Evolutionary conservation across 2,888 invertebrate genomes (phyloP).

Genomic region (Agrotis segetum): DNA sequence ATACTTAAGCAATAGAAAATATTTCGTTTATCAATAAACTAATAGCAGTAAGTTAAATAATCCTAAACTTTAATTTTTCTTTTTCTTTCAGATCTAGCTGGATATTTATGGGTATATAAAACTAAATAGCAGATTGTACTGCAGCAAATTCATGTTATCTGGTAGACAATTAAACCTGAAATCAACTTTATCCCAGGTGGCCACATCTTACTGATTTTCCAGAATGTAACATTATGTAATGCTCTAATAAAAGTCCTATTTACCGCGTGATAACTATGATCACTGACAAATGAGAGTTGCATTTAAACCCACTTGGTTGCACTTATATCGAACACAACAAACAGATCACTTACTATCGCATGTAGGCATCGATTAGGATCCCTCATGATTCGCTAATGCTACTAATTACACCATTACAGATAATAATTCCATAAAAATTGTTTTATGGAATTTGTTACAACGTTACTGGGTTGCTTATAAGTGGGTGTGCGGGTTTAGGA

Average conservation of each 20-base stretch:
- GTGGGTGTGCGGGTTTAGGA: conserved; percentile 75
- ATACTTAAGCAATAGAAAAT: no score
- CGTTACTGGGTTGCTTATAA: conserved; percentile 78
- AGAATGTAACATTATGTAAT: conserved; percentile 5
- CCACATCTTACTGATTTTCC: not conserved
- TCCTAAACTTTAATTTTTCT: not conserved
- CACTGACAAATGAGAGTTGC: conserved; percentile 1
- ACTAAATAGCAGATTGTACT: not conserved
- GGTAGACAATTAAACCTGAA: not conserved
- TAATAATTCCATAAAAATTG: conserved; percentile 80
- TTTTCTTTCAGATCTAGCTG: not conserved
- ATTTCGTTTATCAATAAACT: not conserved
- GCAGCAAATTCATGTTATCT: not conserved
- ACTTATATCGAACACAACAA: conserved; percentile 15
- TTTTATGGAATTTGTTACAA: conserved; percentile 83
- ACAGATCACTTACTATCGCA: conserved; percentile 63
- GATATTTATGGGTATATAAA: not conserved
- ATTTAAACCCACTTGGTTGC: conserved; percentile 21
- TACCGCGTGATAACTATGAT: conserved; percentile 3
- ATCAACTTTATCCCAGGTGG: no score
- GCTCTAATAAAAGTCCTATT: not conserved
- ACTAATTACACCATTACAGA: conserved; percentile 83
- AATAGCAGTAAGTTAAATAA: not conserved
- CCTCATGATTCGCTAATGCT: conserved; percentile 83
- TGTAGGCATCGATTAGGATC: conserved; percentile 76